Evolutionary conservation across 2,888 invertebrate species (phyloP).

Genomic region (Helleia helle): DNA sequence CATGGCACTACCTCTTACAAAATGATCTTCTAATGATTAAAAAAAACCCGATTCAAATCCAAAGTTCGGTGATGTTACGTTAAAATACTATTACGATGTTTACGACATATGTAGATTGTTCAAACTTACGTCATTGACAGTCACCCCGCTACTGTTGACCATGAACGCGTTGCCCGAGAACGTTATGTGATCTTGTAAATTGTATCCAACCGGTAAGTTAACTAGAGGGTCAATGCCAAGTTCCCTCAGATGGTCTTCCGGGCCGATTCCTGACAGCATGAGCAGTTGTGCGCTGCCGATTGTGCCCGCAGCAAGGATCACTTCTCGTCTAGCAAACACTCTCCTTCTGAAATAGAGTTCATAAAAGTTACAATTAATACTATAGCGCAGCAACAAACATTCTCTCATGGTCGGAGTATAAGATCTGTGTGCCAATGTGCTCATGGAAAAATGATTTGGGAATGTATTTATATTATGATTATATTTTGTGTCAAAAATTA

Average conservation of each 20-base stretch:
- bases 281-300: slow-evolving; percentile 90
- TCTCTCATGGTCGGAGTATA: too few relatives aligned
- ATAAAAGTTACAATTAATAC: too few relatives aligned
- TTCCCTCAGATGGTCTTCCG: slow-evolving; percentile 72
- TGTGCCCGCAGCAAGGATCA: slow-evolving; percentile 85
- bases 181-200: slow-evolving; percentile 87
- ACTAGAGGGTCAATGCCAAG: slow-evolving; percentile 76
- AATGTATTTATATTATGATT: too few relatives aligned
- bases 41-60: not conserved
- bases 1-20: too few relatives aligned
- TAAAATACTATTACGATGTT: too few relatives aligned
- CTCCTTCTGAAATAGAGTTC: slow-evolving; percentile 39
- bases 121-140: slow-evolving; percentile 75
- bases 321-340: slow-evolving; percentile 78
- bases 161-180: slow-evolving; percentile 82
- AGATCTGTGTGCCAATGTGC: too few relatives aligned
- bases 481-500: too few relatives aligned
- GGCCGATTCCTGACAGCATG: slow-evolving; percentile 89
- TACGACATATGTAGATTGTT: not conserved
- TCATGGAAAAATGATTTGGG: too few relatives aligned
- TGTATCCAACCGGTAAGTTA: slow-evolving; percentile 84
- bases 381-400: too few relatives aligned
- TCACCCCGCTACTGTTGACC: slow-evolving; percentile 77
- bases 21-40: too few relatives aligned
- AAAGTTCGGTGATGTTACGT: not conserved